Evolutionary conservation across 2,797 vertebrate genomes (phyloP), one percentile per base, ranked within the genome.

Genomic region (Epinephelus malabaricus): DNA sequence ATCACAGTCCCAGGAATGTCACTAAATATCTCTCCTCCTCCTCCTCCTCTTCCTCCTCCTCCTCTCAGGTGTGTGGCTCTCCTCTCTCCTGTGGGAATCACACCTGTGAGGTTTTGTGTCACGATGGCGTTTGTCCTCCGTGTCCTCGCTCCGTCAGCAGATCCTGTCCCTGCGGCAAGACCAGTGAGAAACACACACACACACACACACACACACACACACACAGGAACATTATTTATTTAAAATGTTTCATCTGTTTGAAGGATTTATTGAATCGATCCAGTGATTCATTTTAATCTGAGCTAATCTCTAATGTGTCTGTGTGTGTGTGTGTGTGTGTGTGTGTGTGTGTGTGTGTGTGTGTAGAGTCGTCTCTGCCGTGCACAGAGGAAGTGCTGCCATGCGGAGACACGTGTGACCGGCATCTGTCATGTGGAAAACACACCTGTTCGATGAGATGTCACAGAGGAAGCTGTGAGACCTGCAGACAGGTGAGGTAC

Each of bases 381-480:
- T 99, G 98, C 86, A 99, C 98, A 0, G 97, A 97, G 91, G 98
- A 99, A 69, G 96, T 99, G 38, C 91, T 94, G 55, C 97, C 96
- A 6, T 99, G 98, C 15, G 98, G 98, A 0, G 98, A 99, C 76
- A 98, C 97, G 21, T 99, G 98, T 76, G 97, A 97, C 82, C 97
- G 97, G 84, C 87, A 75, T 17, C 94, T 99, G 77, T 96, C 97
- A 0, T 99, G 98, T 85, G 96, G 94, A 51, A 95, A 98, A 72
- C 98, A 99, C 93, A 96, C 94, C 86, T 99, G 98, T 89, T 97
- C 97, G 1, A 97, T 97, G 93, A 97, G 98, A 68, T 99, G 98
- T 92, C 98, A 99, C 89, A 92, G 97, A 74, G 98, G 97, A 72
- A 92, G 95, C 83, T 99, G 98, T 86, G 98, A 99, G 87, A 98